Conservation (phyloP, 2,888 invertebrate genomes). For the Acanthococcus lagerstroemiae region DNA sequence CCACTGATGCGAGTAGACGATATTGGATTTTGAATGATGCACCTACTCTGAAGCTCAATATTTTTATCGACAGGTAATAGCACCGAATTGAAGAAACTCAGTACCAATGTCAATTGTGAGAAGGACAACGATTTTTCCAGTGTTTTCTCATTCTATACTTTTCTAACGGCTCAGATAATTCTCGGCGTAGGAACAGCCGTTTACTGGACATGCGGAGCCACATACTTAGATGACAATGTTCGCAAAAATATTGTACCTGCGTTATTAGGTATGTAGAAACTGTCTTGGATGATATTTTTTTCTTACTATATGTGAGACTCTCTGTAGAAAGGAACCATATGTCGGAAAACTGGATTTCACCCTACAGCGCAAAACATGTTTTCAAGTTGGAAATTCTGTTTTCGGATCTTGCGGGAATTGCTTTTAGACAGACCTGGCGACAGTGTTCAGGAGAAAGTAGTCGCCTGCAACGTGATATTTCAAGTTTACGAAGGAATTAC, state of each 20-base stretch:
- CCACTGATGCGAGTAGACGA: too few species aligned
- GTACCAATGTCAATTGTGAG: slow-evolving; percentile 13
- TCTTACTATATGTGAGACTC: not conserved
- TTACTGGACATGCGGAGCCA: slow-evolving; percentile 43
- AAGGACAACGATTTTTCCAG: not conserved
- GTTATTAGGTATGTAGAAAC: slow-evolving; percentile 37
- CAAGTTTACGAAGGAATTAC: too few species aligned
- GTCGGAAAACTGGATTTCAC: too few species aligned
- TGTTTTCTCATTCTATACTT: slow-evolving; percentile 28
- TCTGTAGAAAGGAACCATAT: too few species aligned
- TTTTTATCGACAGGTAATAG: slow-evolving; percentile 6
- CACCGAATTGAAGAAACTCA: not conserved
- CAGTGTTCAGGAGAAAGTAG: too few species aligned
- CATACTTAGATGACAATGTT: slow-evolving; percentile 43
- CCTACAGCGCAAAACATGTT: too few species aligned
- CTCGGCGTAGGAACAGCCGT: slow-evolving; percentile 43
- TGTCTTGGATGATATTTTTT: slow-evolving; percentile 3
- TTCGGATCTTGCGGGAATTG: too few species aligned
- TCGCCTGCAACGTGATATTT: too few species aligned
- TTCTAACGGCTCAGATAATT: slow-evolving; percentile 42
- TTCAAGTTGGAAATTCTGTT: too few species aligned
- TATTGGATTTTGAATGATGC: too few species aligned
- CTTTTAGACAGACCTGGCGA: too few species aligned
- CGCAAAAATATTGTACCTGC: slow-evolving; percentile 38
- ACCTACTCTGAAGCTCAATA: too few species aligned